These are phyloP conservation scores for Nasonovia ribisnigri DNA, from an alignment of 2,888 invertebrate genomes.

Conservation along the genomic window DNA sequence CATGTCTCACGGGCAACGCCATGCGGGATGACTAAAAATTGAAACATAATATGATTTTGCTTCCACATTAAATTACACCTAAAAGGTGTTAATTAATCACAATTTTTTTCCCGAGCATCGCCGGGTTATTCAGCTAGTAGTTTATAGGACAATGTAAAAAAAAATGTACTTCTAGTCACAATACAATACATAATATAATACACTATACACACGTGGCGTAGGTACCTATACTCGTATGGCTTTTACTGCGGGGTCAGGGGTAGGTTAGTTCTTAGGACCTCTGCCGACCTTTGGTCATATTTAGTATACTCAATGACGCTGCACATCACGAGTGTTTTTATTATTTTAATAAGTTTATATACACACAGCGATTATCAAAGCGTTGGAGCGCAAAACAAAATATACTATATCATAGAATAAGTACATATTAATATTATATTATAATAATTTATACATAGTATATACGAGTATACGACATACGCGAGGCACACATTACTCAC, in stretches of 20 bases:
- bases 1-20: too few species aligned
- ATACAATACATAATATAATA: background rate
- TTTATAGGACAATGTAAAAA: background rate
- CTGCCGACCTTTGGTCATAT: background rate
- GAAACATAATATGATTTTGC: too few species aligned
- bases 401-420: background rate
- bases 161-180: background rate
- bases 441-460: background rate
- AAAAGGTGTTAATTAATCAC: too few species aligned
- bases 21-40: too few species aligned
- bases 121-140: too few species aligned
- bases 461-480: background rate
- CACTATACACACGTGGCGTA: background rate
- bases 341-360: background rate
- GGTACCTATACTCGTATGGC: background rate
- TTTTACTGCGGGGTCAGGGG: background rate
- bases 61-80: too few species aligned
- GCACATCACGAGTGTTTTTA: background rate
- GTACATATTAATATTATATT: background rate
- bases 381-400: constrained; percentile 14
- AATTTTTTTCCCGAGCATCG: too few species aligned
- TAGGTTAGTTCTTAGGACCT: background rate
- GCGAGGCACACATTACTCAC: background rate
- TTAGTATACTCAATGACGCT: background rate
- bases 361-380: background rate